Base-by-base conservation (phyloP, 2,113 vertebrate species). In the Elanoides forficatus region DNA sequence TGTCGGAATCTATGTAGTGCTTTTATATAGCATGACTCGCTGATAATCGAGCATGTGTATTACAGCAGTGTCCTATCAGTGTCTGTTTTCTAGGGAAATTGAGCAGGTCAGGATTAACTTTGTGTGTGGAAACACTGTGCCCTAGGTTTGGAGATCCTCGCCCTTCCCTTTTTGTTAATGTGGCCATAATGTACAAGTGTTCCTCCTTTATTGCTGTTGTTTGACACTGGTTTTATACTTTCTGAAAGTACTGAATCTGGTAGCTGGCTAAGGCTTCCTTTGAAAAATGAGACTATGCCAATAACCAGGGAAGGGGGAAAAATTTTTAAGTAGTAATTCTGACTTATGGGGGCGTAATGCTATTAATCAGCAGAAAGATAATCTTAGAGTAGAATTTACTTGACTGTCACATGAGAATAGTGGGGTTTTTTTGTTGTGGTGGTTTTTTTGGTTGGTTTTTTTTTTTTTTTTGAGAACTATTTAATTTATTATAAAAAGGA, bases 341-440 rank as follows among this genome's bases (percentile, higher is more conserved):
- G 55, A 60, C 3, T 66, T 72, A n/a, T 0, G 1, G 27, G 40
- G 8, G 4, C 0, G 0, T 55, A 40, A 21, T 73, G n/a, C 22
- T 67, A 4, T 62, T 25, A 19, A 40, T 78, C 59, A 74, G n/a
- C 58, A 88, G 42, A 52, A 85, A 73, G 15, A 5, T 55, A 30
- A 34, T 50, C 7, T 23, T 79, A 40, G 11, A 53, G 17, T 50
- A 62, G 27, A 86, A 88, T 88, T 81, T 45, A 10, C 13, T 19
- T 0, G 1, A 38, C 17, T 55, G 38, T 68, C 34, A 43, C 15
- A 27, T 25, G n/a, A 68, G 22, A 63, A 34, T 43, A 43, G 13
- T 50, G 7, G 9, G 13, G 7, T 15, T 4, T 2, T 13, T 47
- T 76, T 67, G 15, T 59, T 81, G 53, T 23, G 34, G 11, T 52